Evolutionary conservation across 2,888 invertebrate species (phyloP), one percentile per base, ranked within the genome.

Genomic region (Pollenia amentaria): DNA sequence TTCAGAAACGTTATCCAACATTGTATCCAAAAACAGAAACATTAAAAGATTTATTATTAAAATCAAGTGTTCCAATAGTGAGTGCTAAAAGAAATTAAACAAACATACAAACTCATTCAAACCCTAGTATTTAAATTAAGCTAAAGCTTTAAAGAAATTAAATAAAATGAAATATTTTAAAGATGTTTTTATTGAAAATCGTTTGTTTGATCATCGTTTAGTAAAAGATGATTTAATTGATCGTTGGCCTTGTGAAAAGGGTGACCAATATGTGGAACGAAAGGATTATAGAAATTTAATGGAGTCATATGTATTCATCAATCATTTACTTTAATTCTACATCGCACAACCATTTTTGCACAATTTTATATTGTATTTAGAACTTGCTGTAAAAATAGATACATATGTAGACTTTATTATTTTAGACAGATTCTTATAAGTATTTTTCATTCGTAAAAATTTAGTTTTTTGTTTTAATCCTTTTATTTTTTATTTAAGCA

Each of bases 51-150:
- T 88, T 90, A 40, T 88, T 93, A 29, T 89, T 92, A 78, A 92
- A 91, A 65, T 93, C 93, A 48, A 93, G 92, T 88, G 90, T 93
- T 80, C 93, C 93, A 62, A 91, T 93, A 89, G 93, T 93, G 92
- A 93, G 93, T 92, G 89, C 16, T 21, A 44, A 60, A 18, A 67
- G 8, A 16, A 75, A 44, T 46, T 48, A 44, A 46, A 14, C n/a
- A 16, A 48, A 42, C 7, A 10, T 51, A 53, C 11, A 51, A 53
- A 42, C 6, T 44, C 16, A 11, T 46, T 65, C 0, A 3, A 46
- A 21, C 14, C 29, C 29, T 29, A 0, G 6, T 29, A 29, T 29
- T 29, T 29, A 29, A 29, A 29, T 29, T 29, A 29, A 29, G 29
- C 29, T 29, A 29, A 29, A 29, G 4, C 3, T 29, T 29, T 29